Conservation (phyloP, 2,888 invertebrate species). For the Orthosia cruda region DNA sequence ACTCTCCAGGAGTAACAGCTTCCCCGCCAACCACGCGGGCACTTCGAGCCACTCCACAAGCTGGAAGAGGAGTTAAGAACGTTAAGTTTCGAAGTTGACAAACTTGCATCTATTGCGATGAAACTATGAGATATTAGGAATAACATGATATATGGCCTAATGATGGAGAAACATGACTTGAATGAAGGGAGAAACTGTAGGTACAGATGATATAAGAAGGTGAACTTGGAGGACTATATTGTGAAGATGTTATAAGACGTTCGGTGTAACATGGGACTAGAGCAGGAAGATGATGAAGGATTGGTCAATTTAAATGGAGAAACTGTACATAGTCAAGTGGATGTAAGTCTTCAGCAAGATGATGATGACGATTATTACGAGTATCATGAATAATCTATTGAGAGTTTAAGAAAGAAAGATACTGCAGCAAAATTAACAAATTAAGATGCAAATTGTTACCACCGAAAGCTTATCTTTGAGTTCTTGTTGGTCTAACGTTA, state of each 20-base stretch:
- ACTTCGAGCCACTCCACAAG: slow-evolving; percentile 89
- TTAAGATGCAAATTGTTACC: neutral
- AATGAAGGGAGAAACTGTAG: no score
- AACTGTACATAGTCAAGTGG: neutral
- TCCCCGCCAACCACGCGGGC: slow-evolving; percentile 94
- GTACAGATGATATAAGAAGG: no score
- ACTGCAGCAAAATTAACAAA: neutral
- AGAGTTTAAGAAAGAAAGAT: neutral
- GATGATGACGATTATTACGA: neutral
- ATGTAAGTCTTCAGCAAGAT: neutral
- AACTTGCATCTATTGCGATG: neutral
- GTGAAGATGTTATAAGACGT: neutral
- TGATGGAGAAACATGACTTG: no score
- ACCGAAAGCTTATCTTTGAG: neutral
- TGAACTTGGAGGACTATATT: no score
- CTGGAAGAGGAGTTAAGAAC: slow-evolving; percentile 81
- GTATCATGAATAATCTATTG: no score
- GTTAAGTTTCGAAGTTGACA: neutral
- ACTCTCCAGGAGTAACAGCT: slow-evolving; percentile 93
- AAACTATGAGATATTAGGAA: no score
- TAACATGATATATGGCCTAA: no score
- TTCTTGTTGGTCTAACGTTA: neutral
- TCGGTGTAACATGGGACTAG: neutral
- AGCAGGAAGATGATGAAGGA: neutral
- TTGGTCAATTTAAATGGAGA: neutral